Conservation (phyloP, 2,888 invertebrate genomes). For the Aquatica leii region DNA sequence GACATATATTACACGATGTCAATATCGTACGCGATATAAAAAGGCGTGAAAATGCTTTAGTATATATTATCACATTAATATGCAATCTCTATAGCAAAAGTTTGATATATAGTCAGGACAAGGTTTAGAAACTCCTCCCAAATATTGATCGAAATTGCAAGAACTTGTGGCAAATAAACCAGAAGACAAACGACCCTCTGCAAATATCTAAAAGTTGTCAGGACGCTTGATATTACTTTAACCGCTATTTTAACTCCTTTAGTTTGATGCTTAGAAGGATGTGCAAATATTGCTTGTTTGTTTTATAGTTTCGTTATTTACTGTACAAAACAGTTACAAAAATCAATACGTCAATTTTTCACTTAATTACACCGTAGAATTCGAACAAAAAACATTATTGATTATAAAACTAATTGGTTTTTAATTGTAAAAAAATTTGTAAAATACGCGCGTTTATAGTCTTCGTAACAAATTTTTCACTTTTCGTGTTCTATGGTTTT, state of each 20-base stretch:
- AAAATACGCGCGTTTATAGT: too few species aligned
- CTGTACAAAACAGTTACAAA: background rate
- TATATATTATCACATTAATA: conserved; percentile 27
- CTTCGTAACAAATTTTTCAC: too few species aligned
- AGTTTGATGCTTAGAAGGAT: conserved; percentile 4
- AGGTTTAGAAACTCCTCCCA: conserved; percentile 21
- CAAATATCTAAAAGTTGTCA: conserved; percentile 35
- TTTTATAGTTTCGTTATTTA: background rate
- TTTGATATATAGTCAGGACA: conserved; percentile 24
- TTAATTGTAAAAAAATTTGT: too few species aligned
- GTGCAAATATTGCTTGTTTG: background rate
- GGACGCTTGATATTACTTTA: conserved; percentile 19
- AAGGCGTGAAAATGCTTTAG: conserved; percentile 6
- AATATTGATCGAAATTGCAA: conserved; percentile 29
- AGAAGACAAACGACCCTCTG: conserved; percentile 45
- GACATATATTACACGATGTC: too few species aligned
- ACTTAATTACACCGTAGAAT: too few species aligned
- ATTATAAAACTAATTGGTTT: background rate
- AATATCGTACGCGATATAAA: background rate
- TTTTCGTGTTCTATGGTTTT: too few species aligned
- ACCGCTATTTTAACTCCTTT: conserved; percentile 17
- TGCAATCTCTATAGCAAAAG: conserved; percentile 27
- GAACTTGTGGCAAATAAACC: conserved; percentile 36
- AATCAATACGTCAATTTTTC: background rate
- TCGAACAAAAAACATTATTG: background rate